These are phyloP conservation scores for Sarcophaga peregrina DNA, from an alignment of 1,140 invertebrate species.

Conservation along the genomic window DNA sequence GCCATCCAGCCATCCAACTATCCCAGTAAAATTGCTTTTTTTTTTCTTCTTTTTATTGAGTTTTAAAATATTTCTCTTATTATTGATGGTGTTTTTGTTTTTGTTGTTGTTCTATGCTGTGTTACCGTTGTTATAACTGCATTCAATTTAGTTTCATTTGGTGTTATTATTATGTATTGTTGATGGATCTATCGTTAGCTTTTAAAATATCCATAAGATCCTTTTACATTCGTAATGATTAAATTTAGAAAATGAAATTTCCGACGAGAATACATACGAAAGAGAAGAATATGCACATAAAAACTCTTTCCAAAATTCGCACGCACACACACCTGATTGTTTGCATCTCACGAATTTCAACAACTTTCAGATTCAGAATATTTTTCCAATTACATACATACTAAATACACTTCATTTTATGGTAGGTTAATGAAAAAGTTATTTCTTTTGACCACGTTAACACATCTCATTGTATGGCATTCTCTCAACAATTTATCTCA, in stretches of 20 bases:
- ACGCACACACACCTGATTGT: background rate
- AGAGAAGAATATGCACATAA: slow-evolving; percentile 10
- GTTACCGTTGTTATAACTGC: slow-evolving; percentile 30
- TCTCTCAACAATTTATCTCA: too few relatives aligned
- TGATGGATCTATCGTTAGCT: background rate
- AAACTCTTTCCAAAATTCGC: background rate
- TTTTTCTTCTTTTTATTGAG: background rate
- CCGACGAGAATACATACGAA: slow-evolving; percentile 6
- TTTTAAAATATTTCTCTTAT: background rate
- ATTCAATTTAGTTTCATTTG: slow-evolving; percentile 17
- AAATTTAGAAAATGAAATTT: slow-evolving; percentile 39
- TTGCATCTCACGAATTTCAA: background rate
- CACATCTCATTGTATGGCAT: too few relatives aligned
- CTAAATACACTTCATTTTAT: background rate
- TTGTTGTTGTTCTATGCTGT: background rate
- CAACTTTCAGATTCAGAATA: slow-evolving; percentile 11
- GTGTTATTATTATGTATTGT: slow-evolving; percentile 19
- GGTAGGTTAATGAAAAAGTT: background rate
- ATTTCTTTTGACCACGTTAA: too few relatives aligned
- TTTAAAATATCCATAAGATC: background rate
- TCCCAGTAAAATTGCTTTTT: background rate
- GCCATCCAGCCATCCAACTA: background rate
- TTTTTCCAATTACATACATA: slow-evolving; percentile 4
- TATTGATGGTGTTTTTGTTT: background rate
- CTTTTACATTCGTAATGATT: slow-evolving; percentile 19